Conservation (phyloP, 2,888 invertebrate genomes). For the Colletes collaris region DNA sequence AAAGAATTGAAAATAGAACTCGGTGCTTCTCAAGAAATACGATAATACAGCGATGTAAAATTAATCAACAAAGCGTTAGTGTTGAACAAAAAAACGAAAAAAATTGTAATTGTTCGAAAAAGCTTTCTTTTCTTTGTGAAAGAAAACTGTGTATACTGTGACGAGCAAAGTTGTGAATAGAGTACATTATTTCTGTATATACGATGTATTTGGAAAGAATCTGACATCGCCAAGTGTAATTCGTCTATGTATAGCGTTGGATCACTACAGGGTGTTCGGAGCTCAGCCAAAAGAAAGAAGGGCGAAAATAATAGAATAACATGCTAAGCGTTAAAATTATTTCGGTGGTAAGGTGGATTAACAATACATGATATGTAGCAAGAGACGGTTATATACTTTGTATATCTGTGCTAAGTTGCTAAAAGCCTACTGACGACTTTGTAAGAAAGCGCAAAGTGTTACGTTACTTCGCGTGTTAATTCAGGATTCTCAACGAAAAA, state of each 20-base stretch:
- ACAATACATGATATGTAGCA: constrained; percentile 62
- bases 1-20: constrained; percentile 19
- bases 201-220: not conserved
- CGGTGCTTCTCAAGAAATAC: constrained; percentile 61
- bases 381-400: constrained; percentile 53
- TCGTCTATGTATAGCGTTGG: constrained; percentile 33
- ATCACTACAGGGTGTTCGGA: constrained; percentile 71
- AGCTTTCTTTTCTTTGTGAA: not conserved
- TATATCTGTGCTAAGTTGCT: constrained; percentile 56
- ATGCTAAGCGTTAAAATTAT: constrained; percentile 66
- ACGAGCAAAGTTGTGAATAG: too few species aligned
- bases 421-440: constrained; percentile 56
- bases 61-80: constrained; percentile 10
- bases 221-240: constrained; percentile 48
- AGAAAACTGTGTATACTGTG: not conserved
- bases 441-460: constrained; percentile 52
- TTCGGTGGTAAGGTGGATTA: constrained; percentile 58
- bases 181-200: too few species aligned
- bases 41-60: constrained; percentile 50
- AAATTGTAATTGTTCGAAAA: not conserved
- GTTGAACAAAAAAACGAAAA: not conserved
- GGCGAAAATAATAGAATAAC: constrained; percentile 63
- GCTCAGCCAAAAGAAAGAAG: constrained; percentile 81
- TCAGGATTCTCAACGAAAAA: constrained; percentile 35
- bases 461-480: constrained; percentile 51